These are phyloP conservation scores for Syngnathus rostellatus DNA, from an alignment of 2,797 vertebrate species.

Conservation along the genomic window DNA sequence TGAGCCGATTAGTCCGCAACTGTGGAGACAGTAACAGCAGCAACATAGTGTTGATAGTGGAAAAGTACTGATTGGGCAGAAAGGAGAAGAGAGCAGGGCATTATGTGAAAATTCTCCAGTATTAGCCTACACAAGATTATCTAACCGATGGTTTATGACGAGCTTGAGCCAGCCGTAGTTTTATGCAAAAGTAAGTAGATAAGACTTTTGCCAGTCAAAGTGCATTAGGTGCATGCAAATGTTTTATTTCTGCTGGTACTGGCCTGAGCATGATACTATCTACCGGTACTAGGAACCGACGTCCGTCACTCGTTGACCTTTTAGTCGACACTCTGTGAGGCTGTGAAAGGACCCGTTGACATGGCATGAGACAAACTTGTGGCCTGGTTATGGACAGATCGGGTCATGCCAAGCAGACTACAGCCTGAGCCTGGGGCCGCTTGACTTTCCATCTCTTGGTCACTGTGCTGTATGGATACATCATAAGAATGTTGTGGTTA, in stretches of 20 bases:
- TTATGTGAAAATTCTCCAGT: neutral
- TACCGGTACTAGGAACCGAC: neutral
- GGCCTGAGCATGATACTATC: neutral
- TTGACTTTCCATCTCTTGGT: slow-evolving; percentile 24
- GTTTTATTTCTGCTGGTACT: slow-evolving; percentile 26
- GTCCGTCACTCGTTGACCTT: slow-evolving; percentile 13
- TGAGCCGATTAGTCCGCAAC: neutral
- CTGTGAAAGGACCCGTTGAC: slow-evolving; percentile 55
- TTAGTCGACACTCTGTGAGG: slow-evolving; percentile 20
- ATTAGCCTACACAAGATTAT: neutral
- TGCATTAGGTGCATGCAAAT: slow-evolving; percentile 40
- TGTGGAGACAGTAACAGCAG: neutral
- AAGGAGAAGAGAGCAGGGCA: neutral
- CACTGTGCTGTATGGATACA: neutral
- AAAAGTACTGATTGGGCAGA: neutral
- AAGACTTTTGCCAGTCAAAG: slow-evolving; percentile 66
- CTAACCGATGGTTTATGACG: neutral
- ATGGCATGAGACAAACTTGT: slow-evolving; percentile 42
- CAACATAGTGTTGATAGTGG: neutral
- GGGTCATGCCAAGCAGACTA: slow-evolving; percentile 52
- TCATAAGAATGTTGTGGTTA: neutral
- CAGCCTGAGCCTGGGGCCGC: slow-evolving; percentile 31
- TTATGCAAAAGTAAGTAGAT: neutral
- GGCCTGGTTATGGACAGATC: slow-evolving; percentile 36
- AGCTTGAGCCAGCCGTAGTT: neutral